Conservation (phyloP, 2,797 vertebrate genomes). For the Epinephelus malabaricus region DNA sequence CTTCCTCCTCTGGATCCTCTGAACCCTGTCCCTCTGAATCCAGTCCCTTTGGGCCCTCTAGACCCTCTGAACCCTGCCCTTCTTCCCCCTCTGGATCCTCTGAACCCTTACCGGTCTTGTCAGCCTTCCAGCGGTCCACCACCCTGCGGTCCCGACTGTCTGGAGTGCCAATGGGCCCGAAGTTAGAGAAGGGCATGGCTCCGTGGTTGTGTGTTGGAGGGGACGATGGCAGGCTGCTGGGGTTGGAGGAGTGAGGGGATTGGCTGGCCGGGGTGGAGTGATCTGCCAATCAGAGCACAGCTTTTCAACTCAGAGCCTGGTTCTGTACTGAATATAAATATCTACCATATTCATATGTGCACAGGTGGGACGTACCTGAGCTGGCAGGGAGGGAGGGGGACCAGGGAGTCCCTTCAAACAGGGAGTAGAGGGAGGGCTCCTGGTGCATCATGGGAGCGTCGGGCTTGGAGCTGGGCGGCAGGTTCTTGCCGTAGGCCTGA, state of each 20-base stretch:
- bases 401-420: slow-evolving; percentile 97
- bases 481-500: slow-evolving; percentile 94
- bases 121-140: slow-evolving; percentile 95
- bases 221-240: slow-evolving; percentile 97
- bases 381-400: slow-evolving; percentile 97
- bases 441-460: slow-evolving; percentile 91
- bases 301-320: background rate
- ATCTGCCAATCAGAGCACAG: slow-evolving; percentile 84
- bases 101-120: slow-evolving; percentile 89
- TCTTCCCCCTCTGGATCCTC: background rate
- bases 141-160: slow-evolving; percentile 94
- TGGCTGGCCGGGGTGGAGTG: slow-evolving; percentile 99
- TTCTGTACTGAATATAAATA: rapidly evolving
- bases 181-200: slow-evolving; percentile 94
- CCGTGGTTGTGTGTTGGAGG: slow-evolving; percentile 97
- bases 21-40: too few relatives aligned
- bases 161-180: slow-evolving; percentile 95
- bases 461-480: slow-evolving; percentile 90
- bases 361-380: slow-evolving; percentile 87
- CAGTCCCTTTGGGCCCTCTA: background rate
- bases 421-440: slow-evolving; percentile 96
- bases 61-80: background rate
- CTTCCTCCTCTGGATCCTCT: background rate
- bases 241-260: slow-evolving; percentile 98
- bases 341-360: rapidly evolving